Base-by-base conservation (phyloP, 2,113 vertebrate species). In the Mirza zaza region DNA sequence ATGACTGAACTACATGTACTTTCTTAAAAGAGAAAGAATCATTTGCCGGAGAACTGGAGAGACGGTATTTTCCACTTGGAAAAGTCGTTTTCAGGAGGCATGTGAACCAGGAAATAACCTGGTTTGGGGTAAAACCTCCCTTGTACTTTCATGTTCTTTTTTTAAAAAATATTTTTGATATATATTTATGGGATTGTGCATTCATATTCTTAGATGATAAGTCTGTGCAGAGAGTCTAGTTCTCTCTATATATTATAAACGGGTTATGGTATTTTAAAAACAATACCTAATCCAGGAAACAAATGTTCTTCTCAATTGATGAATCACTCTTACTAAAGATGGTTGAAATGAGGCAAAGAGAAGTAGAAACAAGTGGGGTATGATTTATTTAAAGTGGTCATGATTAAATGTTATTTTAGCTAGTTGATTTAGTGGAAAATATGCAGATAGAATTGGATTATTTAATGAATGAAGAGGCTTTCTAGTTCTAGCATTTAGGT, bases 401-500 rank as follows among this genome's bases (percentile, higher is more conserved):
- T 15, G 17, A 92, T 91, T 71, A 73, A 73, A 57, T 86, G 34
- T 67, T 83, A 73, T 23, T 85, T 93, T 73, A 83, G 59, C 45
- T 91, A 67, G 17, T 86, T 20, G 67, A 25, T 68, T 75, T 65
- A 84, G 32, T 57, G 17, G 50, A 59, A 89, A 93, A 81, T 59
- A 68, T 50, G 68, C 63, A 71, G 50, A 89, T n/a, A 89, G 39
- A 86, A 63, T 13, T 57, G 36, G 52, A 52, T 87, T 67, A 94
- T 27, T 86, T 77, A 86, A 59, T 80, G 92, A 81, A n/a, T 65
- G 59, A 86, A 90, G 61, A 81, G 36, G 17, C 61, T 90, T 95
- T 71, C 77, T 42, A 87, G 63, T 87, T 86, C 23, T 80, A 39
- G 17, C 5, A 79, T 50, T 34, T 61, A 92, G 61, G 34, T 73